Conservation (phyloP, 2,888 invertebrate species). For the Anodontia alba region DNA sequence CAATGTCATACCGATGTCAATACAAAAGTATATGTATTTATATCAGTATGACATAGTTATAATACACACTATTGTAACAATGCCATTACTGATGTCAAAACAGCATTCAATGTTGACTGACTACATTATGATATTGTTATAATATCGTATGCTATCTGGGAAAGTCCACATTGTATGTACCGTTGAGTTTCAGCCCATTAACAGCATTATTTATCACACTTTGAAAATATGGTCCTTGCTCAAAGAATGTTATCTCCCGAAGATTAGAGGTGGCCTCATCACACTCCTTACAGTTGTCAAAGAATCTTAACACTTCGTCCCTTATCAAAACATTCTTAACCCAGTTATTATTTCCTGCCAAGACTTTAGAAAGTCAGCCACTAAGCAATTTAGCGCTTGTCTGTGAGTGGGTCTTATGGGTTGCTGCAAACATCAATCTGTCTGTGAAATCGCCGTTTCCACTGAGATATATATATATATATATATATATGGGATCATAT, state of each 20-base stretch:
- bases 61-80: no score
- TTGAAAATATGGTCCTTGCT: conserved; percentile 70
- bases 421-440: conserved; percentile 72
- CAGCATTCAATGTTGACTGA: no score
- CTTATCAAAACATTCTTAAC: conserved; percentile 21
- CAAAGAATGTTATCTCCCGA: conserved; percentile 72
- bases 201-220: conserved; percentile 58
- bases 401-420: conserved; percentile 68
- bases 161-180: conserved; percentile 15
- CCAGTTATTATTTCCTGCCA: conserved; percentile 28
- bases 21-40: no score
- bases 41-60: no score
- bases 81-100: no score
- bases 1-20: no score
- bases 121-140: no score
- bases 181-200: conserved; percentile 18
- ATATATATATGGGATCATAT: no score
- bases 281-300: conserved; percentile 73
- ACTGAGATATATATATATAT: no score
- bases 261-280: conserved; percentile 68
- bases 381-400: conserved; percentile 78
- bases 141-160: no score
- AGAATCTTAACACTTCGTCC: conserved; percentile 67
- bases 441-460: conserved; percentile 46
- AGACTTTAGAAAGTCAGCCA: conserved; percentile 65